A percentile compares a stretch with the other conserved stretches of the same genome.
These are phyloP conservation scores for Phalera bucephala DNA, from an alignment of 2,888 invertebrate species.

Conservation along the genomic window DNA sequence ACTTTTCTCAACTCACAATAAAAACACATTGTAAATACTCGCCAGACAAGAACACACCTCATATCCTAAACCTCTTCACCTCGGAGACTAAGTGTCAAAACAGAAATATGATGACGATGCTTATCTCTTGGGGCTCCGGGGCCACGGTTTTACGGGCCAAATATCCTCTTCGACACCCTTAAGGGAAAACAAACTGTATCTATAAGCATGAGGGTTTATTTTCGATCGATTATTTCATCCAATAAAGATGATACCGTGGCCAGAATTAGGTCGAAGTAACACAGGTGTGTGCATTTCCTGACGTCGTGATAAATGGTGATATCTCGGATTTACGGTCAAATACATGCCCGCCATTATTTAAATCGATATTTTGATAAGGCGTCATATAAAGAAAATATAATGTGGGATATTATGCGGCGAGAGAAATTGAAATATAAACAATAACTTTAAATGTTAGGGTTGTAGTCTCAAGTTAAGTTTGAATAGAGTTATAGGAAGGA, in stretches of 20 bases:
- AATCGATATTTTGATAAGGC: slow-evolving; percentile 33
- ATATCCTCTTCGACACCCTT: slow-evolving; percentile 15
- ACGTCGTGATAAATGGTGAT: slow-evolving; percentile 54
- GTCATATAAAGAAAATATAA: slow-evolving; percentile 3
- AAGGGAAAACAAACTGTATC: slow-evolving; percentile 25
- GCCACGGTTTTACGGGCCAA: slow-evolving; percentile 24
- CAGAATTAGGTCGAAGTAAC: slow-evolving; percentile 49
- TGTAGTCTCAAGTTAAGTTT: too few species aligned
- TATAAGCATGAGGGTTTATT: slow-evolving; percentile 9
- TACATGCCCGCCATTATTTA: slow-evolving; percentile 37
- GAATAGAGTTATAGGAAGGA: too few species aligned
- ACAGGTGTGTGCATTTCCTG: slow-evolving; percentile 56
- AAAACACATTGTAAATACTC: too few species aligned
- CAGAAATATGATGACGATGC: slow-evolving; percentile 56
- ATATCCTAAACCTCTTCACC: slow-evolving; percentile 21
- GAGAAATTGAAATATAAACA: too few species aligned
- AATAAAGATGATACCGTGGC: slow-evolving; percentile 27
- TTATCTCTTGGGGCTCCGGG: slow-evolving; percentile 42
- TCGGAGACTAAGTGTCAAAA: slow-evolving; percentile 40
- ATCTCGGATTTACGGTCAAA: slow-evolving; percentile 40
- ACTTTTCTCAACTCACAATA: too few species aligned
- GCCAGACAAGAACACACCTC: background rate
- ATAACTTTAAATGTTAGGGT: too few species aligned
- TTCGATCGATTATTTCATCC: slow-evolving; percentile 9
- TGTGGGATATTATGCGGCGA: background rate